Evolutionary conservation across 2,113 vertebrate species (phyloP).

Genomic region (Picathartes gymnocephalus): DNA sequence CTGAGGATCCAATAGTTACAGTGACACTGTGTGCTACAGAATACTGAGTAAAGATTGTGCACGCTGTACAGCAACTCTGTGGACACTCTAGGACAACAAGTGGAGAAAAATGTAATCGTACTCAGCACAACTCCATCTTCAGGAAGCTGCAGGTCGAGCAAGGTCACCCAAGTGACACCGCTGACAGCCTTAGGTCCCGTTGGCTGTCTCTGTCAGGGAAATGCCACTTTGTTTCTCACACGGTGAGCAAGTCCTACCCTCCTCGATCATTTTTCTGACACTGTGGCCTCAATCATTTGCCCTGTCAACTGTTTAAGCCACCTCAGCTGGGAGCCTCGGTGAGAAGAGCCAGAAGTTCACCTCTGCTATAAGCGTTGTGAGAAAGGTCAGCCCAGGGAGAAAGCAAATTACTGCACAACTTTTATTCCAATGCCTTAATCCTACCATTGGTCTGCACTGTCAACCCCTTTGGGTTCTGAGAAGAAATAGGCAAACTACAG

Average conservation of each 20-base stretch:
- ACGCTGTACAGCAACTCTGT: neutral
- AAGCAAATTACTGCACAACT: constrained; percentile 34
- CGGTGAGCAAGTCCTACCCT: neutral
- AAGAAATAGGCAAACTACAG: neutral
- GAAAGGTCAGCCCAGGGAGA: constrained; percentile 24
- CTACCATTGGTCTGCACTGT: neutral
- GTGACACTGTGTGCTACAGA: neutral
- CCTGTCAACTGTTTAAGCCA: constrained; percentile 49
- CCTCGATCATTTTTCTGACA: constrained; percentile 45
- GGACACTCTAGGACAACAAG: neutral
- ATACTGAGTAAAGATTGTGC: neutral
- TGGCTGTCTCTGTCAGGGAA: neutral
- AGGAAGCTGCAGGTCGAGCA: neutral
- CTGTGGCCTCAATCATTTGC: constrained; percentile 49
- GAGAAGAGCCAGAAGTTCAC: neutral
- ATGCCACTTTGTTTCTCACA: neutral
- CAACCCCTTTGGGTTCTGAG: neutral
- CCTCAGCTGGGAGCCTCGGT: neutral
- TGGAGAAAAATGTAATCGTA: neutral
- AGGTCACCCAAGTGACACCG: neutral
- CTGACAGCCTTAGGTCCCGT: neutral
- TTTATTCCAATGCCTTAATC: constrained; percentile 11
- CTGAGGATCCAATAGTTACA: neutral
- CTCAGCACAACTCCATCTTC: constrained; percentile 7
- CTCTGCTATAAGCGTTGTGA: neutral